Percentiles rank a stretch among this genome's conserved stretches.
These are phyloP conservation scores for Alethe castanea DNA, from an alignment of 2,113 vertebrate species.

Conservation along the genomic window DNA sequence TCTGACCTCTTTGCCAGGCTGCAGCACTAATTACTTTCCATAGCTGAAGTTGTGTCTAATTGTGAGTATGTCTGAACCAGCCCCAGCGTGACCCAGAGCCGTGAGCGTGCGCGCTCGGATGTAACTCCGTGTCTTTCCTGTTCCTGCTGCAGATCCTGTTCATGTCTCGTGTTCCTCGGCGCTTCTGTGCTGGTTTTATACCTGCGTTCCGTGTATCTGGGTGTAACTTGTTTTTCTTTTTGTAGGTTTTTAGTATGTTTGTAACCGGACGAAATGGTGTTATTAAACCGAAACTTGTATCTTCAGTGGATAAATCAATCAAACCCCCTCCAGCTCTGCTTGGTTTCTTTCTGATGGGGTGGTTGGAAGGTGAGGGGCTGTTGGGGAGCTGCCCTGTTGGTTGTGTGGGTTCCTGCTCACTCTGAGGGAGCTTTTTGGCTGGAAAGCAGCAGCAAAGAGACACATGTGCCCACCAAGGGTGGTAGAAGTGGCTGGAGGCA, in stretches of 20 bases:
- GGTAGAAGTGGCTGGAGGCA: neutral
- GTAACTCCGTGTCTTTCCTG: conserved; percentile 29
- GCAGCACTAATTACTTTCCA: neutral
- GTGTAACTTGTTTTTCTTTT: conserved; percentile 49
- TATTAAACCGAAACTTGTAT: conserved; percentile 59
- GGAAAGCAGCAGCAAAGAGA: neutral
- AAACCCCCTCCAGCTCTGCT: neutral
- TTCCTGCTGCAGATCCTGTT: conserved; percentile 28
- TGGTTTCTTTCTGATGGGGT: neutral
- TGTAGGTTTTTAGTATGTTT: conserved; percentile 70
- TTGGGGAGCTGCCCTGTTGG: accelerated
- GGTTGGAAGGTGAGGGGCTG: neutral
- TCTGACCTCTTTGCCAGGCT: neutral
- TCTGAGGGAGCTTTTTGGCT: neutral
- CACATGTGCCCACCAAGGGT: neutral
- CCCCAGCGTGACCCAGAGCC: neutral
- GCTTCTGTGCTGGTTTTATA: conserved; percentile 55
- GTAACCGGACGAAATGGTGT: conserved; percentile 52
- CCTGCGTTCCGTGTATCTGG: conserved; percentile 36
- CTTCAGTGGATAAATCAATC: conserved; percentile 60
- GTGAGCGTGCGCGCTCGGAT: neutral
- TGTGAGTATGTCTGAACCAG: conserved; percentile 29
- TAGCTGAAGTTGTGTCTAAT: conserved; percentile 48
- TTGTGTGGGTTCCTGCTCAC: accelerated
- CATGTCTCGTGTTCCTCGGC: conserved; percentile 29